A percentile compares a stretch with the other conserved stretches of the same genome.
Conservation (phyloP, 64 coral and sea anemone species). For the Dendrophyllia cribrosa region DNA sequence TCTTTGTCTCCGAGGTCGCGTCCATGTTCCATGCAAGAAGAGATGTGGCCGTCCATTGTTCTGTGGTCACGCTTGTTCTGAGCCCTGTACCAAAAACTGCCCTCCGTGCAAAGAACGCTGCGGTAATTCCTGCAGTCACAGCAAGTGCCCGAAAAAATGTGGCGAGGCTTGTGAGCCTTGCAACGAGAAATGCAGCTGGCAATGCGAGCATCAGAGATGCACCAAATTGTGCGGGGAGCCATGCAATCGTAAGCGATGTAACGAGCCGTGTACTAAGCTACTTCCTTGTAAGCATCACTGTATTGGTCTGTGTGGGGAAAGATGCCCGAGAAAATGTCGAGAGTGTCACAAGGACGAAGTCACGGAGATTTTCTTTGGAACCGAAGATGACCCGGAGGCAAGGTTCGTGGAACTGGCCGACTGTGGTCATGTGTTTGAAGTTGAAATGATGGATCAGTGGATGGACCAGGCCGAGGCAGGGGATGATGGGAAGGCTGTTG, state of each 20-base stretch:
- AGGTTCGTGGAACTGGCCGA: conserved; percentile 73
- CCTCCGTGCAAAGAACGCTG: conserved; percentile 72
- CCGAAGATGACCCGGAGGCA: conserved; percentile 72
- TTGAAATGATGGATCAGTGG: conserved; percentile 66
- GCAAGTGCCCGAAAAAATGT: conserved; percentile 64
- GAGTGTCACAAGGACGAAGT: conserved; percentile 80
- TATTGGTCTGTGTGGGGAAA: conserved; percentile 81
- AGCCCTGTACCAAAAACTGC: conserved; percentile 71
- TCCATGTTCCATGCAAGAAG: conserved; percentile 39
- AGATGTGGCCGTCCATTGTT: conserved; percentile 58
- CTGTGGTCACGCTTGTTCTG: conserved; percentile 67
- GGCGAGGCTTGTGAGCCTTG: conserved; percentile 69
- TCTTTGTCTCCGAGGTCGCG: conserved; percentile 1
- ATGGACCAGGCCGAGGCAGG: conserved; percentile 70
- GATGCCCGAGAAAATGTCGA: conserved; percentile 78
- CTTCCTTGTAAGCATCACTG: conserved; percentile 66
- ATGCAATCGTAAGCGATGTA: conserved; percentile 56
- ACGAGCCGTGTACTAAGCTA: conserved; percentile 48
- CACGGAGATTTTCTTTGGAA: conserved; percentile 69
- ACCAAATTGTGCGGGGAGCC: conserved; percentile 49
- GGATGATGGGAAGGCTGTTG: conserved; percentile 15
- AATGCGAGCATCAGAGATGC: conserved; percentile 63
- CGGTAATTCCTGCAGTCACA: conserved; percentile 62
- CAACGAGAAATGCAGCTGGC: conserved; percentile 36
- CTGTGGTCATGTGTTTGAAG: conserved; percentile 82